A percentile compares a stretch with the other conserved stretches of the same genome.
Evolutionary conservation across 2,797 vertebrate genomes (phyloP).

Genomic region (Fundulus diaphanus): DNA sequence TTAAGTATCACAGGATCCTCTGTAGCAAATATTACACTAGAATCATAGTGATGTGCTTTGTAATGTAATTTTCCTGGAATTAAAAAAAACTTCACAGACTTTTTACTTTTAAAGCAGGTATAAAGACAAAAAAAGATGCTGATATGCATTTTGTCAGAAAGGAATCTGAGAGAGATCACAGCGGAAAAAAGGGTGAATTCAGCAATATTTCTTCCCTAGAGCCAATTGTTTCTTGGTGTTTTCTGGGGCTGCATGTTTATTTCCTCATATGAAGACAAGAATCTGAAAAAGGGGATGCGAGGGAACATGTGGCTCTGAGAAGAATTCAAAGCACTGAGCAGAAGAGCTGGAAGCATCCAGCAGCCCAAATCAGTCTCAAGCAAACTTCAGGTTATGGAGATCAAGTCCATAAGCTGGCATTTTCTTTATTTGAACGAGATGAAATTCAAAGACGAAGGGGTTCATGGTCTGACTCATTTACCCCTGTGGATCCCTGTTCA

Average conservation of each 20-base stretch:
- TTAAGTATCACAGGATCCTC: too few species aligned
- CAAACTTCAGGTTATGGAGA: slow-evolving; percentile 12
- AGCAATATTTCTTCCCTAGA: background rate
- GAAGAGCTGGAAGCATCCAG: slow-evolving; percentile 54
- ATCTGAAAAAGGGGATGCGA: slow-evolving; percentile 35
- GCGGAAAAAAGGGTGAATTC: background rate
- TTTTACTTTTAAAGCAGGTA: background rate
- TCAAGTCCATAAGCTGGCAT: slow-evolving; percentile 33
- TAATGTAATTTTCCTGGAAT: background rate
- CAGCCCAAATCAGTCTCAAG: slow-evolving; percentile 54
- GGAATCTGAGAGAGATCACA: background rate
- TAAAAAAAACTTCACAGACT: too few species aligned
- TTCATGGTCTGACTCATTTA: too few species aligned
- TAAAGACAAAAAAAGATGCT: background rate
- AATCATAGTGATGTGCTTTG: too few species aligned
- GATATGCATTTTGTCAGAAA: background rate
- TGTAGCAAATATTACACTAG: too few species aligned
- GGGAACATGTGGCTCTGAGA: slow-evolving; percentile 29
- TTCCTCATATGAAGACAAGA: slow-evolving; percentile 16
- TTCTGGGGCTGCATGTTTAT: slow-evolving; percentile 14
- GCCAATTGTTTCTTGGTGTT: slow-evolving; percentile 14
- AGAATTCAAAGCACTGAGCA: slow-evolving; percentile 42
- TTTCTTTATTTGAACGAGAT: slow-evolving; percentile 59
- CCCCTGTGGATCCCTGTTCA: too few species aligned
- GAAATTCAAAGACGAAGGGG: slow-evolving; percentile 18